These are phyloP conservation scores for Artemisiospiza belli DNA, from an alignment of 2,113 vertebrate species.

Conservation along the genomic window DNA sequence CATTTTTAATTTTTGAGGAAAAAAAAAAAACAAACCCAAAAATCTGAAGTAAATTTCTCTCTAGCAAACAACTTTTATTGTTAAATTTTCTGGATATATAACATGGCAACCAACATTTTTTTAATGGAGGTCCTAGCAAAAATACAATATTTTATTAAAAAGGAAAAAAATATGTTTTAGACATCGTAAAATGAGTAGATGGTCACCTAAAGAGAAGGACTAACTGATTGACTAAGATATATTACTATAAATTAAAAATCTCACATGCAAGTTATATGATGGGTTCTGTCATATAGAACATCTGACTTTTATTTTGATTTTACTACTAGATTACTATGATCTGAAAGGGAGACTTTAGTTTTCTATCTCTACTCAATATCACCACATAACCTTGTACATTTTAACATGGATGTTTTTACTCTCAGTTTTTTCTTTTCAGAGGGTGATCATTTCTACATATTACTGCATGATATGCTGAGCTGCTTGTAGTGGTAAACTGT, in stretches of 20 bases:
- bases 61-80: not conserved
- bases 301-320: not conserved
- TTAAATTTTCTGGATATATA: not conserved
- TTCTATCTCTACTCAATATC: not conserved
- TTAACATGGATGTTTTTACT: not conserved
- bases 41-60: not conserved
- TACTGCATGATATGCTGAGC: not conserved
- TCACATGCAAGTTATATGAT: not conserved
- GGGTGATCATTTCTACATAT: not conserved
- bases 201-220: not conserved
- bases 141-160: not conserved
- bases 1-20: not conserved
- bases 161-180: not conserved
- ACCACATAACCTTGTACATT: not conserved
- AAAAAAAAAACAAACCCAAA: fast-evolving
- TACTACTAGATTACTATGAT: not conserved
- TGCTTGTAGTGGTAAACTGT: not conserved
- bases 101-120: not conserved
- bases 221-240: not conserved
- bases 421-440: not conserved
- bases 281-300: not conserved
- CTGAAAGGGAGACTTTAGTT: not conserved
- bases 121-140: not conserved
- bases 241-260: not conserved
- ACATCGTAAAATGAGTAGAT: not conserved